Evolutionary conservation across 2,113 vertebrate species (phyloP).

Genomic region (Marmota flaviventris): DNA sequence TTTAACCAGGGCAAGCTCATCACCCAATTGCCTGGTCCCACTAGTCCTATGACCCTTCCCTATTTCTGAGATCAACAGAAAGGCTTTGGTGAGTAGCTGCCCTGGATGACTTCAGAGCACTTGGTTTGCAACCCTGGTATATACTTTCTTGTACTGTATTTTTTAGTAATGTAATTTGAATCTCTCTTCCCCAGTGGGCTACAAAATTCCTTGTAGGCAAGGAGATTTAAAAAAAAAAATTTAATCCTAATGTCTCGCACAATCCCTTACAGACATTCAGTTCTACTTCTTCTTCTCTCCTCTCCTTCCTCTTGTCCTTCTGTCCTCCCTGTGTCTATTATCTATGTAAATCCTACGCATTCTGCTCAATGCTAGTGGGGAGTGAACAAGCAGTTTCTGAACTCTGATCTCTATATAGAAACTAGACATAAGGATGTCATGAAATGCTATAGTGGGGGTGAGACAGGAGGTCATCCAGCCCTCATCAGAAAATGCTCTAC

Average conservation of each 20-base stretch:
- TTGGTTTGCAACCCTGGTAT: neutral
- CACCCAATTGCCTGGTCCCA: no score
- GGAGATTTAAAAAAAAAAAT: neutral
- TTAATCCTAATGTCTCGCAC: no score
- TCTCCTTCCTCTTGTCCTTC: neutral
- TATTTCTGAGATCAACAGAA: fast-evolving
- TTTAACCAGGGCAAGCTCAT: neutral
- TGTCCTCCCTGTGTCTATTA: no score
- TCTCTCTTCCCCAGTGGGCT: neutral
- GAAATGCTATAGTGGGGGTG: no score
- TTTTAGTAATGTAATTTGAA: neutral
- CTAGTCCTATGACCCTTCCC: neutral
- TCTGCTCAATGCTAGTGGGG: neutral
- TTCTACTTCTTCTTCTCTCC: neutral
- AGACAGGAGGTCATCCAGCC: neutral
- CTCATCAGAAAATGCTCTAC: neutral
- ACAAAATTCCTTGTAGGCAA: neutral
- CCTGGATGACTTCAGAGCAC: fast-evolving
- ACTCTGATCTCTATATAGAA: neutral
- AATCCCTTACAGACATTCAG: neutral
- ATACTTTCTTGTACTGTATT: neutral
- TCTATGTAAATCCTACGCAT: fast-evolving
- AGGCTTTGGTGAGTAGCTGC: neutral
- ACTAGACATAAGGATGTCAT: neutral
- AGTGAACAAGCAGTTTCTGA: neutral